Evolutionary conservation across 2,113 vertebrate species (phyloP), one percentile per base, ranked within the genome.

Genomic region (Tetrao urogallus): DNA sequence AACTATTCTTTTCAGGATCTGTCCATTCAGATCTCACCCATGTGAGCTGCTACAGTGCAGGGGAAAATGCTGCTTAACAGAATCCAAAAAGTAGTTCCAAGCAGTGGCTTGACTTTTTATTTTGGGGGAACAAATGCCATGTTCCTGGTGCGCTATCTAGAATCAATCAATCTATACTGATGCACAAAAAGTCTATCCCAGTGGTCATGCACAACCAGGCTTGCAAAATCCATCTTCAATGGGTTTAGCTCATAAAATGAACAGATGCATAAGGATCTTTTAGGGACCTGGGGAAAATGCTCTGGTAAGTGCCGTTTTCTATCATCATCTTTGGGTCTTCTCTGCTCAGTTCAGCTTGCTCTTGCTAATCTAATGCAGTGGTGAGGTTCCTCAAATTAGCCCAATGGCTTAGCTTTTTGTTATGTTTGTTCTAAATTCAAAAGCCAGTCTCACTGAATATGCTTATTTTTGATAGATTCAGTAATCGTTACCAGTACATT

Each of bases 381-480:
- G 27, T 52, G 34, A 88, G 11, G 9, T 84, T 58, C 47, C 61
- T 66, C 66, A 34, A 50, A 75, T 78, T 79, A 90, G 65, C 36
- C 61, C 70, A 86, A 58, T 10, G 10, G 32, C 36, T 94, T 75
- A 86, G 83, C 14, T 72, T 72, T 58, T 36, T 61, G 36, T 81
- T 72, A 58, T 78, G 21, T 30, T 69, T 88, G 30, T 50, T 93
- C 45, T 83, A 81, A 91, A 95, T 81, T 81, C 47, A 92, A 54
- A 90, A 92, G 69, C 34, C 80, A 78, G 18, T 69, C 73, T 74
- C 69, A 84, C 83, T 54, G 6, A 90, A 65, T 70, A 50, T 54
- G 17, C 91, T 94, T 81, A 86, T 92, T 95, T 91, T 88, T 94
- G 38, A 93, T 54, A 58, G 64, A 94, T 86, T 95, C 72, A 76